Conservation (phyloP, 2,888 invertebrate genomes). For the Pheosia gnoma region DNA sequence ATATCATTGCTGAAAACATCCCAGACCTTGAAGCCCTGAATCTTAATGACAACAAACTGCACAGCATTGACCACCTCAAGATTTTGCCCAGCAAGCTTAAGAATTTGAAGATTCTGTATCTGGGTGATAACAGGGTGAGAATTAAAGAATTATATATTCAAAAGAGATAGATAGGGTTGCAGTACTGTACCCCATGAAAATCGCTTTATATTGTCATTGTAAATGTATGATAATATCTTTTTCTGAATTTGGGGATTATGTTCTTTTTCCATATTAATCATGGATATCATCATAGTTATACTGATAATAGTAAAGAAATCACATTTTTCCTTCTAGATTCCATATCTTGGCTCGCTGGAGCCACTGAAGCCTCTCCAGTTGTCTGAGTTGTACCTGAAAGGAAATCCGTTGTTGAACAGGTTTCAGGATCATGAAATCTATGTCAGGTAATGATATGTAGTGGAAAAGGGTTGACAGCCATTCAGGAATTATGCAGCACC, state of each 20-base stretch:
- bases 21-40: slow-evolving; percentile 92
- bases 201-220: too few species aligned
- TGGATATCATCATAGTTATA: not conserved
- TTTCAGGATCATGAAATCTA: slow-evolving; percentile 90
- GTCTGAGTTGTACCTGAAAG: slow-evolving; percentile 90
- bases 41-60: slow-evolving; percentile 91
- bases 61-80: slow-evolving; percentile 87
- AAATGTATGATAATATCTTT: too few species aligned
- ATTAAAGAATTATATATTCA: not conserved
- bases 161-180: too few species aligned
- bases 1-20: slow-evolving; percentile 93
- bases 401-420: slow-evolving; percentile 91
- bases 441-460: slow-evolving; percentile 88
- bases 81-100: slow-evolving; percentile 87
- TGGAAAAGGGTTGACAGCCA: slow-evolving; percentile 3
- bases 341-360: slow-evolving; percentile 86
- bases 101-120: slow-evolving; percentile 89
- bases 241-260: too few species aligned
- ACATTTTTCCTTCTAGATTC: slow-evolving; percentile 78
- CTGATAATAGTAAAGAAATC: too few species aligned
- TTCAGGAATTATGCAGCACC: not conserved
- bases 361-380: slow-evolving; percentile 88
- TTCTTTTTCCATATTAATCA: not conserved
- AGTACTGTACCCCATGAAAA: too few species aligned
- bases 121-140: slow-evolving; percentile 91